These are phyloP conservation scores for Theocolax elegans DNA, from an alignment of 1,140 invertebrate genomes.

Conservation along the genomic window DNA sequence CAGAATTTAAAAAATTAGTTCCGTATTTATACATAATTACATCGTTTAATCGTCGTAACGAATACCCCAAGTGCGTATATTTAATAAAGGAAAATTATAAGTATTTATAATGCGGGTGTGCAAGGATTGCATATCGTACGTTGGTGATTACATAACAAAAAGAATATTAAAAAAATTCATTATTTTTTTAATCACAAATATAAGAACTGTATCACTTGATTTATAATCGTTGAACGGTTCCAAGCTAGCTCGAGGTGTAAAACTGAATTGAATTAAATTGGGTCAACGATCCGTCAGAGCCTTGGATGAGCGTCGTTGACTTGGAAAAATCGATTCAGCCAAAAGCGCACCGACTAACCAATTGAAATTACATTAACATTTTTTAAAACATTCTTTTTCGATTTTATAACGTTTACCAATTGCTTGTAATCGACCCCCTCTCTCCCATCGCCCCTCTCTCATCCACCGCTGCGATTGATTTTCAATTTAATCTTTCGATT, in stretches of 20 bases:
- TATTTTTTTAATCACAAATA: too few relatives aligned
- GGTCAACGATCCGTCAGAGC: constrained; percentile 30
- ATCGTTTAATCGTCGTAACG: too few relatives aligned
- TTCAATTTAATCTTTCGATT: background rate
- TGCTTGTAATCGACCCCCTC: background rate
- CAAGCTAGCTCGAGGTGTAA: background rate
- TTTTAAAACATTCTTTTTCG: background rate
- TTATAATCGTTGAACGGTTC: background rate
- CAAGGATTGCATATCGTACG: too few relatives aligned
- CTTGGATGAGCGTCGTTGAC: background rate
- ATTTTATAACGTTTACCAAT: background rate
- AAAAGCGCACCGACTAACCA: background rate
- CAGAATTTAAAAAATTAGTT: too few relatives aligned
- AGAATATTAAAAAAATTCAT: too few relatives aligned
- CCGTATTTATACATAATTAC: too few relatives aligned
- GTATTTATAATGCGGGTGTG: too few relatives aligned
- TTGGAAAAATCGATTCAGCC: constrained; percentile 18
- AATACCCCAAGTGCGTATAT: too few relatives aligned
- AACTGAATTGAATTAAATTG: constrained; percentile 20
- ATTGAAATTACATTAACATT: background rate
- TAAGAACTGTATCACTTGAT: background rate
- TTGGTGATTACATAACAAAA: too few relatives aligned
- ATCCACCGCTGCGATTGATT: too few relatives aligned
- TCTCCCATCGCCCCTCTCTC: too few relatives aligned
- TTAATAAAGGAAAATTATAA: too few relatives aligned